Evolutionary conservation across 2,113 vertebrate species (phyloP).

Genomic region (Peucedramus taeniatus): DNA sequence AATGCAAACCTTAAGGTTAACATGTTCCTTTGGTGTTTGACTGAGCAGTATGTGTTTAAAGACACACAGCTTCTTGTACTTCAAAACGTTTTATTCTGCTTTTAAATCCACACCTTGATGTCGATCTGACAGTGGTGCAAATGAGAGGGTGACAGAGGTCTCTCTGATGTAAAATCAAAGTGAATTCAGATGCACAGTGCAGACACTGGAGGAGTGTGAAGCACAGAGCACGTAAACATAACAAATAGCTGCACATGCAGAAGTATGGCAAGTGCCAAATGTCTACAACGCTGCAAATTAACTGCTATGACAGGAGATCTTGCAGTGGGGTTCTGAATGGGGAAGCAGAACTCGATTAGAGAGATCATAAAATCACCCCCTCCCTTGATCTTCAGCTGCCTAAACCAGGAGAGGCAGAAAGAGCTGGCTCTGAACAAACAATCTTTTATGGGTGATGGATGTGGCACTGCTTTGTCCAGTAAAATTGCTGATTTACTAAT

Average conservation of each 20-base stretch:
- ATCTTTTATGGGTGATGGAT: not conserved
- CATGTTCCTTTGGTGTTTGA: not conserved
- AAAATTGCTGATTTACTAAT: conserved; percentile 56
- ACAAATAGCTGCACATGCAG: not conserved
- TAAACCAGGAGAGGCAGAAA: conserved; percentile 8
- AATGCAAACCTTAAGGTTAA: not conserved
- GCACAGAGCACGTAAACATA: not conserved
- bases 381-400: conserved; percentile 2
- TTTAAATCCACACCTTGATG: not conserved
- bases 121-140: not conserved
- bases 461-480: conserved; percentile 16
- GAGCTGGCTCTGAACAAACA: not conserved
- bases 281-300: conserved; percentile 26
- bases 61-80: not conserved
- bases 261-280: not conserved
- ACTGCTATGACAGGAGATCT: conserved; percentile 4
- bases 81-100: not conserved
- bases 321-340: not conserved
- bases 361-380: conserved; percentile 34
- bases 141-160: conserved; percentile 5
- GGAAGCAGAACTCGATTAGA: conserved; percentile 13
- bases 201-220: not conserved
- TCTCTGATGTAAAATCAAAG: conserved; percentile 44
- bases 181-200: not conserved
- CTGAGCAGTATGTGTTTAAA: not conserved